Evolutionary conservation across 2,797 vertebrate species (phyloP), one percentile per base, ranked within the genome.

Genomic region (Odontamblyopus lacepedii): DNA sequence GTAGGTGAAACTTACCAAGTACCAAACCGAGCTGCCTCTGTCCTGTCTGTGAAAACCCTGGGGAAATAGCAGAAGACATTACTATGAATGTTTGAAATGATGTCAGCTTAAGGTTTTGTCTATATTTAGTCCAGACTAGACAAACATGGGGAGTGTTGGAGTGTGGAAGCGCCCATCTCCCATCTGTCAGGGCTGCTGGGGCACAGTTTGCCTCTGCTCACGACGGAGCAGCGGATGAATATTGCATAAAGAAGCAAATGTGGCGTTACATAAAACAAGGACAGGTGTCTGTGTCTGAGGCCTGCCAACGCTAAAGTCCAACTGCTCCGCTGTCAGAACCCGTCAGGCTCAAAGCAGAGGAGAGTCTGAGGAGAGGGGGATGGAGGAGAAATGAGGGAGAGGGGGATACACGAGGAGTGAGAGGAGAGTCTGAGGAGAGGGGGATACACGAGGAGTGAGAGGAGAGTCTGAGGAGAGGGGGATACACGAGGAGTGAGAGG

Each of bases 291-390:
- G 32, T 75, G 65, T 51, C 67, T 74, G 27, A 73, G 26, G 23
- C 69, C 51, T 62, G 41, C n/a, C 63, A 60, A 30, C 12, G 56
- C 56, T 62, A 63, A 71, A 48, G 44, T 63, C 64, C 63, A 41
- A 38, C 29, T 57, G 63, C 56, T 70, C 73, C 53, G 19, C 62
- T 65, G 75, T 76, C 78, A 69, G 18, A 78, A 68, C 44, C 70
- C 48, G 30, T 76, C 71, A 74, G 41, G 55, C 35, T 80, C 68
- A 78, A 82, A 67, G 13, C 23, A 23, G 13, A 70, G 44, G 44
- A 15, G 13, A 11, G 23, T 23, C 23, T 12, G 44, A 48, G 44
- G 12, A 15, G 44, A 48, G 0, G 44, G 2, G 57, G 69, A 77
- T 67, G 69, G 44, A 75, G 75, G 82, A 79, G 6, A 8, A 4